These are phyloP conservation scores for Lithobates pipiens DNA, from an alignment of 2,797 vertebrate genomes.

Conservation along the genomic window DNA sequence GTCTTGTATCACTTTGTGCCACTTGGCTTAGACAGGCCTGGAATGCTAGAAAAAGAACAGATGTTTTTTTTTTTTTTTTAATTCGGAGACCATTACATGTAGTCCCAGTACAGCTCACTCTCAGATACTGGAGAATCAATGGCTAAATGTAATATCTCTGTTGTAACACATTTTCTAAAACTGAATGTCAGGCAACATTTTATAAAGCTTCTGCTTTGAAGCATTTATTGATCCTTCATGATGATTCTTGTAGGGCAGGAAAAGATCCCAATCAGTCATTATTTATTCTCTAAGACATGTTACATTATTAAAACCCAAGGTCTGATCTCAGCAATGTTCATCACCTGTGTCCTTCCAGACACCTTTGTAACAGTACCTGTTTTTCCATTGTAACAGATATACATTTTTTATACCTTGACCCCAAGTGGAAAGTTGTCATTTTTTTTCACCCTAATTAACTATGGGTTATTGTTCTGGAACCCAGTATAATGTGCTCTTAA, in stretches of 20 bases:
- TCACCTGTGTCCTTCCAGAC: no score
- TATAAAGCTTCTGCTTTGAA: neutral
- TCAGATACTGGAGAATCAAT: conserved; percentile 27
- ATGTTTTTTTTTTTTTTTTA: neutral
- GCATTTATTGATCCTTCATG: neutral
- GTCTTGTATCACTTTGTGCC: conserved; percentile 26
- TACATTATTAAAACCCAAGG: neutral
- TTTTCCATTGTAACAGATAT: no score
- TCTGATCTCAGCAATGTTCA: no score
- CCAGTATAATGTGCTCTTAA: no score
- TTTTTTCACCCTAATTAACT: no score
- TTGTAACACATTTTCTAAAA: neutral
- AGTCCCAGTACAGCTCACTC: conserved; percentile 20
- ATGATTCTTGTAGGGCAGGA: neutral
- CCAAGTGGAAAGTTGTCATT: no score
- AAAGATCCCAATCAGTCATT: neutral
- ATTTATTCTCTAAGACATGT: neutral
- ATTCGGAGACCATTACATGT: conserved; percentile 14
- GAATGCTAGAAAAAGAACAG: conserved; percentile 39
- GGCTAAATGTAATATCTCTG: conserved; percentile 8
- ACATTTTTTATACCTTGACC: no score
- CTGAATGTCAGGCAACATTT: neutral
- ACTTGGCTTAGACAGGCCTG: conserved; percentile 9
- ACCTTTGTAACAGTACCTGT: no score
- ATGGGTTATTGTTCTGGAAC: no score